These are phyloP conservation scores for Leptogaster cylindrica DNA, from an alignment of 2,888 invertebrate genomes.

Conservation along the genomic window DNA sequence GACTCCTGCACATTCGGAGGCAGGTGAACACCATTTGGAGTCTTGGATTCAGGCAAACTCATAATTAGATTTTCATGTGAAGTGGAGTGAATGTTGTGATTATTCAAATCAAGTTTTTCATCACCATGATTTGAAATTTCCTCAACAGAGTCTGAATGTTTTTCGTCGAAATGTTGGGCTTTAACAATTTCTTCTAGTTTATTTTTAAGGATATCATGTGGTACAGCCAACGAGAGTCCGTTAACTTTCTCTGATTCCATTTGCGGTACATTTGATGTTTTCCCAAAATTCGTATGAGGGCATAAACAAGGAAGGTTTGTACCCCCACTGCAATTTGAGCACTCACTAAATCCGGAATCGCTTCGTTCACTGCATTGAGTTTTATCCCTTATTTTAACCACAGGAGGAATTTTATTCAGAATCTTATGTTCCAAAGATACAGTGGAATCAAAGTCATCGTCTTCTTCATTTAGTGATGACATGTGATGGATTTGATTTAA, in stretches of 20 bases:
- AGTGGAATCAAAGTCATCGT: slow-evolving; percentile 56
- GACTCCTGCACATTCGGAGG: not conserved
- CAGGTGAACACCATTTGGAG: not conserved
- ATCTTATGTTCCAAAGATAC: slow-evolving; percentile 43
- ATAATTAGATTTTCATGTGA: slow-evolving; percentile 35
- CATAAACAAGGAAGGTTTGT: slow-evolving; percentile 44
- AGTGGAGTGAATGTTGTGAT: not conserved
- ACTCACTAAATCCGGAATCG: slow-evolving; percentile 67
- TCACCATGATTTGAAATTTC: not conserved
- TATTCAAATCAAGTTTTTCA: not conserved
- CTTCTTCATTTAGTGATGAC: slow-evolving; percentile 65
- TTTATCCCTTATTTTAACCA: slow-evolving; percentile 53
- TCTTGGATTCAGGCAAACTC: slow-evolving; percentile 34
- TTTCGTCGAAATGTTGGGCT: slow-evolving; percentile 3
- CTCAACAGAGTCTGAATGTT: not conserved
- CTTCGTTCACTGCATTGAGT: slow-evolving; percentile 65
- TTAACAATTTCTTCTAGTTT: slow-evolving; percentile 58
- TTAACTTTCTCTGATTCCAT: slow-evolving; percentile 41
- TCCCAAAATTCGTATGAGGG: slow-evolving; percentile 5
- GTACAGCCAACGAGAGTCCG: slow-evolving; percentile 53
- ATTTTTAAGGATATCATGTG: slow-evolving; percentile 55
- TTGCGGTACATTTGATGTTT: slow-evolving; percentile 43
- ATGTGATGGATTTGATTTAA: slow-evolving; percentile 58
- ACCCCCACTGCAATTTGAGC: slow-evolving; percentile 60
- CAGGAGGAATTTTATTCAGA: slow-evolving; percentile 23